phyloP scores from a whole-genome alignment of 2,888 invertebrate genomes.

The Sacculina carcini region DNA sequence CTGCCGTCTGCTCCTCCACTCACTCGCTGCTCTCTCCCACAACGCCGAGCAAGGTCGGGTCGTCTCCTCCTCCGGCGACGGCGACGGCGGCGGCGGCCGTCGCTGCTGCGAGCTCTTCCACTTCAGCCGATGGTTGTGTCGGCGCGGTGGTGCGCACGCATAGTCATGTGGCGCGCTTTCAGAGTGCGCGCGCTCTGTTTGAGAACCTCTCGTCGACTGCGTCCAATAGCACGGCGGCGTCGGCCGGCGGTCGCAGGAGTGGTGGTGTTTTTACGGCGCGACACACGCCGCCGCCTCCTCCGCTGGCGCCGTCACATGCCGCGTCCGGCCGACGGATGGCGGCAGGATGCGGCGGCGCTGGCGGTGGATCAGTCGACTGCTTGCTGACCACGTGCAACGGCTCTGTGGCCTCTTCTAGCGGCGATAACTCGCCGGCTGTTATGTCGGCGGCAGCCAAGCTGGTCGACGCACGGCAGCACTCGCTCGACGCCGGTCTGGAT shows the following conservation, averaged over 20 bases:
- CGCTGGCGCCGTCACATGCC: conserved; percentile 10
- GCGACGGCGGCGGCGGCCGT: too few relatives aligned
- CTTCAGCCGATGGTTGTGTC: too few relatives aligned
- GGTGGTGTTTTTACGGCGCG: conserved; percentile 7
- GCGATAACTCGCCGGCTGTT: background rate
- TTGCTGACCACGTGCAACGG: background rate
- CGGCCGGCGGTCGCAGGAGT: conserved; percentile 3
- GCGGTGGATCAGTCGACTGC: conserved; percentile 13
- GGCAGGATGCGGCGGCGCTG: conserved; percentile 5
- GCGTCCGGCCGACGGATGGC: background rate
- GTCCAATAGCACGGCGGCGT: conserved; percentile 39
- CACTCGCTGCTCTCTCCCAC: too few relatives aligned
- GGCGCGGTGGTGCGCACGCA: conserved; percentile 58
- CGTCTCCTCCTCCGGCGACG: too few relatives aligned
- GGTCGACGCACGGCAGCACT: background rate
- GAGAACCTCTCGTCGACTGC: too few relatives aligned
- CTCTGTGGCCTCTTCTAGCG: background rate
- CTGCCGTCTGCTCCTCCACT: too few relatives aligned
- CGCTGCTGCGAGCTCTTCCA: too few relatives aligned
- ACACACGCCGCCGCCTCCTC: conserved; percentile 9
- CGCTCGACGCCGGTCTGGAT: background rate
- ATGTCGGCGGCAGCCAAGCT: background rate
- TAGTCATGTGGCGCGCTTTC: conserved; percentile 68
- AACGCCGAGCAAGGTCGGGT: too few relatives aligned
- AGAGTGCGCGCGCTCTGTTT: conserved; percentile 68